Base-by-base conservation (phyloP, 2,888 invertebrate species). In the Trachelus troglodyta region DNA sequence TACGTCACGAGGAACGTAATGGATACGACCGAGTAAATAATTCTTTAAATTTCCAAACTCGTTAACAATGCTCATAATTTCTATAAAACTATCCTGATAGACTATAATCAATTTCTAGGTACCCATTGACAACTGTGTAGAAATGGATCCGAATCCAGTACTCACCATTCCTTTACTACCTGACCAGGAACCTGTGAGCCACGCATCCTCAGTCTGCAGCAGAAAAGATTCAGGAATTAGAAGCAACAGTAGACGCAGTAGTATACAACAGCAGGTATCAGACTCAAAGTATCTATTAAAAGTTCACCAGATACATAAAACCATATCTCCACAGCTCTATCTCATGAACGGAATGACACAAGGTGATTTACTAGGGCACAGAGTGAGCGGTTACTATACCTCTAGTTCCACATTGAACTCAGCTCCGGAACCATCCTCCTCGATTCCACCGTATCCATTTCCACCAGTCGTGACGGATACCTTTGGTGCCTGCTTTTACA, bases 331-430 rank as follows among this genome's bases (percentile, higher is more conserved):
- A 33, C 93, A 95, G 95, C 93, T 95, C 79, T 94, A 93, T 89
- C 93, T 94, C 34, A 92, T 94, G 87, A 87, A 89, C 80, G 91
- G 90, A 75, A 90, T 95, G 76, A 94, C 94, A 37, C 95, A 96
- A 86, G 94, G 95, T 73, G 96, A 96, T 84, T 94, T 96, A 82
- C 93, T 96, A 87, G 95, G 95, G 80, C 96, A 97, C 84, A 93
- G 97, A 68, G 97, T 97, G 2, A 97, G 97, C 56, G 97, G 97
- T 33, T 97, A 97, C 92, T 97, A 96, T 90, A 97, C 97, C 4
- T 97, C 97, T 79, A 97, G 96, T 88, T 97, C 96, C 11, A 93
- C 94, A 4, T 89, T 94, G 79, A 93, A 93, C 82, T 92, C 92
- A 12, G 88, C 85, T 73, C 91, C 89, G 69, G 92, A 91, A 80